Base-by-base conservation (phyloP, 2,113 vertebrate species). In the Solenodon paradoxus region DNA sequence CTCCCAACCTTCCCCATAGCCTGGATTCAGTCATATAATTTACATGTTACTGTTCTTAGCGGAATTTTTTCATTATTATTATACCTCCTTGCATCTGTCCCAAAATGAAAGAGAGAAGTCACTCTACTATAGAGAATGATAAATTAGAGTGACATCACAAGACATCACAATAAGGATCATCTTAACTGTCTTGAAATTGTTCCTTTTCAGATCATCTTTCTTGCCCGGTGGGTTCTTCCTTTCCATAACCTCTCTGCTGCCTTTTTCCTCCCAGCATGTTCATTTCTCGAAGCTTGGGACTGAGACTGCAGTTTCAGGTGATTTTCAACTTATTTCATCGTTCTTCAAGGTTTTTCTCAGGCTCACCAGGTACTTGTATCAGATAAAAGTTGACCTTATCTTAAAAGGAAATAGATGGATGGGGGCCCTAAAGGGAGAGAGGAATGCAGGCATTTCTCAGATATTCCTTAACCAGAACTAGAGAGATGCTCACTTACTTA, bases 391-490 rank as follows among this genome's bases (percentile, higher is more conserved):
- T 57, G 30, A 57, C 40, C 42, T 79, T 9, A 0, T 8, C 66
- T 47, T 47, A 5, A 15, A 49, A 42, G 28, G 63, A 45, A 59
- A 38, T 2, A 11, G 8, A 63, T 16, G 30, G 20, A 9, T 20
- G 1, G 10, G 51, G 26, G 3, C 68, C 45, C 32, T 35, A 12
- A 10, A 17, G 19, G 40, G 28, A 2, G 7, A 28, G 28, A 59
- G 20, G 57, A 32, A 2, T 10, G 10, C 38, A 51, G 75, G 40
- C 7, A 1, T 19, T 15, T 59, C 51, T 82, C 38, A 15, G 28
- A 24, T 28, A 84, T 69, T 63, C 55, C 89, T 75, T 63, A 51
- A 59, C 45, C 32, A 59, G 78, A 10, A 82, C 19, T 91, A 59
- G 20, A 10, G n/a, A 26, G 51, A 40, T 1, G 7, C 15, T 17